Conservation (phyloP, 2,113 vertebrate genomes). For the Pedetes capensis region DNA sequence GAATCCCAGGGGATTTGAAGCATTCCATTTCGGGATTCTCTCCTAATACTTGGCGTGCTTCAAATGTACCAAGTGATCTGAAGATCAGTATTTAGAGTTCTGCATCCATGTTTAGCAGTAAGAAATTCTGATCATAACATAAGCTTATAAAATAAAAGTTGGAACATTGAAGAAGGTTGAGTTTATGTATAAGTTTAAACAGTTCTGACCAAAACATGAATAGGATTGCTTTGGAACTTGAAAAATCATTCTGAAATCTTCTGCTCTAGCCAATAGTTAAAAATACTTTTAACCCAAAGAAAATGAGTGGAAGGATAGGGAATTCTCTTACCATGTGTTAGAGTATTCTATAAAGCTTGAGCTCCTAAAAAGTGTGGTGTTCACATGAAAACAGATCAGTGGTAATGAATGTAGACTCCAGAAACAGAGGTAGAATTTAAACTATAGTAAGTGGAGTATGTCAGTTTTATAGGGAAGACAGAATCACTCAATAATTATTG, state of each 20-base stretch:
- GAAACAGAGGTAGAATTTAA: not conserved
- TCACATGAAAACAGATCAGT: not conserved
- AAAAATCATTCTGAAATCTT: conserved; percentile 37
- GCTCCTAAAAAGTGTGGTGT: not conserved
- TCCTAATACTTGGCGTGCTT: not conserved
- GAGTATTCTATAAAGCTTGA: not conserved
- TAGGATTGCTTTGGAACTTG: conserved; percentile 22
- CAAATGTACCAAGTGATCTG: not conserved
- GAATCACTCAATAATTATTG: not conserved
- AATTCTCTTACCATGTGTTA: not conserved
- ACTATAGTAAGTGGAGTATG: not conserved
- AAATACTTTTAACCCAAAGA: not conserved
- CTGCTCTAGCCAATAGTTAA: not conserved
- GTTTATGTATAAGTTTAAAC: not conserved
- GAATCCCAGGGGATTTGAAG: not conserved
- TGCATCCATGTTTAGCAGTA: not conserved
- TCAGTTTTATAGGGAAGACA: not conserved
- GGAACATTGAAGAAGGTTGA: not conserved
- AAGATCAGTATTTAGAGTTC: conserved; percentile 4
- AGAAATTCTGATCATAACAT: not conserved
- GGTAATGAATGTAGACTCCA: not conserved
- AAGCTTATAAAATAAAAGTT: conserved; percentile 27
- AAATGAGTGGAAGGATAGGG: not conserved
- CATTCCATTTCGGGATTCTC: not conserved
- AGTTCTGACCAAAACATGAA: not conserved